Evolutionary conservation across 2,888 invertebrate species (phyloP), one percentile per base, ranked within the genome.

Genomic region (Cremastinae sp.): DNA sequence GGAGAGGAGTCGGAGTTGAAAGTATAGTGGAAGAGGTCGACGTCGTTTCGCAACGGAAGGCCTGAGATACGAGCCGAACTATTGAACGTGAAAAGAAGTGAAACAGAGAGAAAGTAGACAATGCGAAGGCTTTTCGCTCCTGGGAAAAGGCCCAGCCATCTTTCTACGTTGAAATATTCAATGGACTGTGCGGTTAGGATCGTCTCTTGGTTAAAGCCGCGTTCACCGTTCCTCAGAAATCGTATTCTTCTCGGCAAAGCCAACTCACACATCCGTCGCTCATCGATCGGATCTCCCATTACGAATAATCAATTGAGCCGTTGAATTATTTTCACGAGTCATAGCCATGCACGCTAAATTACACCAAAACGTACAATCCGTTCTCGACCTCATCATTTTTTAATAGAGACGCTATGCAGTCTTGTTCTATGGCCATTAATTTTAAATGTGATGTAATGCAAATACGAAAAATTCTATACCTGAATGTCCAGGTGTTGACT

Each of bases 111-210:
- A 22, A 49, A 41, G 59, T 64, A 70, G 70, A 71, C 62, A 75
- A 77, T 74, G 64, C 72, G 64, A 72, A 68, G 70, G 28, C 28
- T 28, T 78, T 78, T 75, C 78, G 65, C 49, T 75, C 28, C 28
- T 28, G 28, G 49, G 66, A 53, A 66, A 56, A 75, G 64, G 53
- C 72, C 64, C 73, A 75, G 74, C 66, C 49, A 77, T 61, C 76
- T 68, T 71, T 43, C 53, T 64, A 77, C 78, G 78, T 75, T 80
- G 65, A 80, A 81, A 81, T 81, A 81, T 81, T 81, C 80, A 80
- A 49, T 55, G 35, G 49, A 41, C 71, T 53, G 70, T 55, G 55
- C 28, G 28, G 5, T 5, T 2, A 28, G 28, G 28, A 28, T 28
- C 28, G 28, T 28, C 55, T 64, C 69, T 56, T 14, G 56, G 45